Conservation (phyloP, 2,888 invertebrate species). For the Gari tellinella region DNA sequence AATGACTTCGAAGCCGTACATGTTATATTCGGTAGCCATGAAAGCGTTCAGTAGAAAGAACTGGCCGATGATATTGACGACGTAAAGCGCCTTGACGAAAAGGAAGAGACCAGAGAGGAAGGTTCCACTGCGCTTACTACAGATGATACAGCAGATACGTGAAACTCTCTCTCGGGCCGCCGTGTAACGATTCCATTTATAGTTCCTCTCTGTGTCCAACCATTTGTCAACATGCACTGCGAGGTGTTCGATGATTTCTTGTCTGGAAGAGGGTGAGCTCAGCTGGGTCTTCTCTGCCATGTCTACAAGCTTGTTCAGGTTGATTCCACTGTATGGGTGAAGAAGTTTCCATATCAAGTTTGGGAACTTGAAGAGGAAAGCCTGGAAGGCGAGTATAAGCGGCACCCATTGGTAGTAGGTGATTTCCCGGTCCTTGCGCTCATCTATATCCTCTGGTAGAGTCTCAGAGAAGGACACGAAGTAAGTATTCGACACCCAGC, state of each 20-base stretch:
- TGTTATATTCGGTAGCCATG: conserved; percentile 75
- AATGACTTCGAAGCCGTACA: conserved; percentile 79
- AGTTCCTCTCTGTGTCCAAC: conserved; percentile 74
- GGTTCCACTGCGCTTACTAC: conserved; percentile 77
- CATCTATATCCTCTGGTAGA: conserved; percentile 62
- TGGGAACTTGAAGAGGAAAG: conserved; percentile 73
- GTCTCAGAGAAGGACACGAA: conserved; percentile 69
- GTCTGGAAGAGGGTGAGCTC: conserved; percentile 67
- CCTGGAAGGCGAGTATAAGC: conserved; percentile 72
- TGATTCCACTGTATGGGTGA: conserved; percentile 69
- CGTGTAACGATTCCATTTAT: conserved; percentile 71
- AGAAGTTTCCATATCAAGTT: conserved; percentile 72
- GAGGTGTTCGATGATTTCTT: conserved; percentile 68
- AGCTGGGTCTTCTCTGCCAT: conserved; percentile 76
- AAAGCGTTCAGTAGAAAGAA: conserved; percentile 80
- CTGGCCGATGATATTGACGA: conserved; percentile 80
- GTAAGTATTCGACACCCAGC: conserved; percentile 77
- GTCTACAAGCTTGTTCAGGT: conserved; percentile 74
- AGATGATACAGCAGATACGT: conserved; percentile 71
- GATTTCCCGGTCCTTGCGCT: conserved; percentile 68
- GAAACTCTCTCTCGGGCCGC: conserved; percentile 67
- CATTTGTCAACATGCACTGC: conserved; percentile 75
- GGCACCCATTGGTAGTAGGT: conserved; percentile 78
- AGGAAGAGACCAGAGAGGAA: conserved; percentile 79
- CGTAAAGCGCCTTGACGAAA: conserved; percentile 77